Evolutionary conservation across 2,113 vertebrate species (phyloP), one percentile per base, ranked within the genome.

Genomic region (Phyllostomus hastatus): DNA sequence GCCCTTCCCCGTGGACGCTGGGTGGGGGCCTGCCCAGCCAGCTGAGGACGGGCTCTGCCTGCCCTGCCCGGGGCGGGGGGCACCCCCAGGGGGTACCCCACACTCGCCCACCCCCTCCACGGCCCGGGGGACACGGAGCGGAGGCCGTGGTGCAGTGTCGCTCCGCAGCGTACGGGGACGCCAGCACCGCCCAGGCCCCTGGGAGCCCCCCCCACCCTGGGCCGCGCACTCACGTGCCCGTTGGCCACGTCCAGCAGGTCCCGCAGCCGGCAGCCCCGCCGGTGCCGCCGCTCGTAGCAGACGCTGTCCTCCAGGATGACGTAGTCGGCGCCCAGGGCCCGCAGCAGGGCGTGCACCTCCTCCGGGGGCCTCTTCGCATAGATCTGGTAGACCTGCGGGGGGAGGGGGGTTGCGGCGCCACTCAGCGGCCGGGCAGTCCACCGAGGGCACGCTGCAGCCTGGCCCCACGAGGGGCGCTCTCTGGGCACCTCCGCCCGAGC

Each of bases 221-320:
- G 66, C 67, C 19, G 1, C 7, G 0, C 0, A 90, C 99, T 98
- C 98, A 99, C 99, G 0, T 99, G 99, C 97, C 99, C 99, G 0
- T 99, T 99, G 97, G 99, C 99, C 54, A 99, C 64, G 79, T 99
- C 99, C 6, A 99, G 99, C 96, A 99, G 98, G 98, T 99, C 99
- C 8, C 99, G 98, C 69, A 99, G 98, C 59, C 99, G 98, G 97
- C 99, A 99, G 98, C 99, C 99, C 4, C 99, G 96, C 24, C 78
- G 98, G 97, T 99, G 99, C 43, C 99, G 95, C 61, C 99, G 98
- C 97, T 99, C 99, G 0, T 99, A 99, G 95, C 99, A 99, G 97
- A 99, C 99, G 98, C 99, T 99, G 98, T 99, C 99, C 85, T 99
- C 99, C 84, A 99, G 97, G 88, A 99, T 99, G 80, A 99, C 98